Base-by-base conservation (phyloP, 92 coral and sea anemone genomes). In the Isaurus tuberculatus region DNA sequence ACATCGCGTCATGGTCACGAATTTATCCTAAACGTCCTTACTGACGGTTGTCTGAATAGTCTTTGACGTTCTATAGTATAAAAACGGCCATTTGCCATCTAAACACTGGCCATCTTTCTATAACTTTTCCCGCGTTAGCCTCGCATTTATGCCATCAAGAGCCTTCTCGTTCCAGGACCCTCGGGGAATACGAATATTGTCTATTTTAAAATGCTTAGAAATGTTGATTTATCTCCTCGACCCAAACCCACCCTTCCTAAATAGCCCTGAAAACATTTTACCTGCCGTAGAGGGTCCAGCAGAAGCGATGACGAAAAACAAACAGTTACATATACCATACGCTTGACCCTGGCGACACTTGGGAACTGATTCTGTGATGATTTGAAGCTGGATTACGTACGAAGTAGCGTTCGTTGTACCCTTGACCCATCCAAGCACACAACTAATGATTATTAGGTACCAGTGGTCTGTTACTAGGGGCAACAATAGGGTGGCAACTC, bases 281-380 rank as follows among this genome's bases (percentile, higher is more conserved):
- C 73, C 73, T 68, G 51, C 46, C 1, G 51, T 70, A n/a, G 49
- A 19, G 4, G 75, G 46, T 22, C 75, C 51, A 3, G 75, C 53
- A n/a, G 58, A 43, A 17, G 58, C 31, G 2, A 43, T 28, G 17
- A 7, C 57, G 29, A 7, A 40, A 28, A 1, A 43, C 33, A 71
- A 3, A 11, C 40, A 71, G 33, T 28, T 23, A 11, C 10, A 27
- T 42, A 71, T 37, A 22, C 78, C 78, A 4, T 10, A 22, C 1
- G 78, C 31, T 27, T 71, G 78, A 7, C n/a, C 60, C 8, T 43
- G 78, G 15, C 53, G 78, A 22, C 60, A 8, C 57, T 43, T 71
- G 8, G 78, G 78, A 26, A 71, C 60, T 9, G 58, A 40, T 17
- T 13, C 22, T 5, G 55, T 11, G 26, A 71, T 71, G 4, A 71